Percentiles rank a stretch among this genome's conserved stretches.
phyloP scores from a whole-genome alignment of 2,113 vertebrate species.

The Acrocephalus arundinaceus region DNA sequence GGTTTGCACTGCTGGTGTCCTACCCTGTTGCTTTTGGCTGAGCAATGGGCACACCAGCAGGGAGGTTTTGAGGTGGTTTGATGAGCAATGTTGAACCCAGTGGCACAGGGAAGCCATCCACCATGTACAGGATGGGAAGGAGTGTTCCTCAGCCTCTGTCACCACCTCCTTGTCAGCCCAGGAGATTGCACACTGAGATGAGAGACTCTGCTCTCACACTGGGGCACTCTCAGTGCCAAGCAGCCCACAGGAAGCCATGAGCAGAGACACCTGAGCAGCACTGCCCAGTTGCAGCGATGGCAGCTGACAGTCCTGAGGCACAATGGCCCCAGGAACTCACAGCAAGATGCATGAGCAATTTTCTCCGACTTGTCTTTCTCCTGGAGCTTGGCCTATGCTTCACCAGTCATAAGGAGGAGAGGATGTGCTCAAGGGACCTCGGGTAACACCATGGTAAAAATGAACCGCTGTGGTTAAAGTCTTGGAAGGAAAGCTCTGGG shows the following conservation, averaged over 20 bases:
- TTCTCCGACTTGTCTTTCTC: accelerated
- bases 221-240: neutral
- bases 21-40: accelerated
- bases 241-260: neutral
- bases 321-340: accelerated
- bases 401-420: accelerated
- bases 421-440: neutral
- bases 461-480: neutral
- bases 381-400: neutral
- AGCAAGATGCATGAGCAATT: neutral
- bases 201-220: neutral
- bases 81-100: accelerated
- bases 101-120: neutral
- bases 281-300: neutral
- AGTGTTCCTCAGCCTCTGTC: neutral
- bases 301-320: neutral
- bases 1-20: neutral
- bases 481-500: neutral
- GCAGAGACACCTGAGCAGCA: neutral
- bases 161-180: accelerated
- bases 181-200: neutral
- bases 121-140: neutral
- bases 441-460: neutral
- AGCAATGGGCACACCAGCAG: neutral
- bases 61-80: neutral